Evolutionary conservation across 2,797 vertebrate species (phyloP), one percentile per base, ranked within the genome.

Genomic region (Notamacropus eugenii): DNA sequence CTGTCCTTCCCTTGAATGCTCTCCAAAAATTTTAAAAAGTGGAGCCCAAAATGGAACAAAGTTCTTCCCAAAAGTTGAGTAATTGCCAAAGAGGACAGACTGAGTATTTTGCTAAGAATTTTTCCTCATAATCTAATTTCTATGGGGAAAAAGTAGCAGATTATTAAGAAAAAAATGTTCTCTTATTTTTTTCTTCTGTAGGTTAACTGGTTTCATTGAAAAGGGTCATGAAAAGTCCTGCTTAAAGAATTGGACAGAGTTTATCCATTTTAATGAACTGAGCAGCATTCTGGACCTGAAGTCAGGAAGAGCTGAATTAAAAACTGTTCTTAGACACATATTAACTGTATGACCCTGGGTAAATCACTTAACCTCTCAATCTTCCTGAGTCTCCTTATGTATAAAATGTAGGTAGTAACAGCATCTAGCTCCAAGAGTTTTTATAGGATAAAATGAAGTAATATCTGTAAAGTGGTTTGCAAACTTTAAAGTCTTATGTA

Each of bases 11-110:
- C 96, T 87, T 97, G 97, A 98, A 98, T 50, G 50, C 95, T 98
- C 97, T 97, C 98, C 98, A 98, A 96, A 98, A 97, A 98, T 95
- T 98, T 96, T 96, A 97, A 91, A 96, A 62, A 90, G 57, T 87
- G 90, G 95, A 97, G 96, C 92, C 54, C 62, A 5, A 22, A 92
- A 54, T 22, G 93, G 54, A 94, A 94, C 62, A 96, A 97, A 95
- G 54, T 52, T 96, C 95, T 96, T 94, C 92, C 90, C 55, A 95
- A 91, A 90, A 40, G 34, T 95, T 96, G 92, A 96, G 13, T 50
- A 55, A 82, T 19, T 93, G 74, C 54, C 96, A 55, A 95, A 95
- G 93, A 94, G 54, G 62, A 82, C 95, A 14, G 54, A 34, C 52
- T 10, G 67, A 90, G 93, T 92, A 31, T 54, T n/a, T 28, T 55